Conservation (phyloP, 2,888 invertebrate genomes). For the Drosophila neotestacea region DNA sequence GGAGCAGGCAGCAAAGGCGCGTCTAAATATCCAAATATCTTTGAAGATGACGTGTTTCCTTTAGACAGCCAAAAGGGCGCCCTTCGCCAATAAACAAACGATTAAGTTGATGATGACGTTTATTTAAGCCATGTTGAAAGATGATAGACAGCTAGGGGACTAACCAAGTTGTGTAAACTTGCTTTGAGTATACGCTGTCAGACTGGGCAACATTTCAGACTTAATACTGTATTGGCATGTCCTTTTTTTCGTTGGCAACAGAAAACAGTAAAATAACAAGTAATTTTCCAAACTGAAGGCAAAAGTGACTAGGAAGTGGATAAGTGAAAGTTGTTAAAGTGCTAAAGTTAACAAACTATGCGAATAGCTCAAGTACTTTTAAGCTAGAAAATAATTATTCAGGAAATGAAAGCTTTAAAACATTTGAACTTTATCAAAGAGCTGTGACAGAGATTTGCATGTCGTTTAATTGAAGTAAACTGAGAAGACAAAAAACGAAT, state of each 20-base stretch:
- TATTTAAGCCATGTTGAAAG: slow-evolving; percentile 11
- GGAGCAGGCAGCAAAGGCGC: slow-evolving; percentile 21
- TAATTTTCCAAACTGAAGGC: slow-evolving; percentile 1
- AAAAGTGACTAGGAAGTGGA: slow-evolving; percentile 13
- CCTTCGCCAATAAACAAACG: slow-evolving; percentile 8
- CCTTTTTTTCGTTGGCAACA: not conserved
- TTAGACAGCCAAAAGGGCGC: slow-evolving; percentile 58
- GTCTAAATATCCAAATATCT: slow-evolving; percentile 16
- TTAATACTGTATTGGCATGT: slow-evolving; percentile 17
- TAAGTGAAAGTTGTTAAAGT: slow-evolving; percentile 12
- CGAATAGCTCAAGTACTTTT: not conserved
- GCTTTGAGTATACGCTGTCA: slow-evolving; percentile 5
- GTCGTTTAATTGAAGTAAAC: not conserved
- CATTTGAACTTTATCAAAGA: not conserved
- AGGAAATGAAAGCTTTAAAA: slow-evolving; percentile 20
- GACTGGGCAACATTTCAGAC: slow-evolving; percentile 3
- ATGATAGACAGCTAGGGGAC: slow-evolving; percentile 31
- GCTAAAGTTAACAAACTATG: not conserved
- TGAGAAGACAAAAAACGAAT: not conserved
- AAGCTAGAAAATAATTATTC: slow-evolving; percentile 13
- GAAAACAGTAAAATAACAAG: slow-evolving; percentile 4
- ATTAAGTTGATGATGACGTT: slow-evolving; percentile 38
- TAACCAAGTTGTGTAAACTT: slow-evolving; percentile 11
- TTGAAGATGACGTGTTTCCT: slow-evolving; percentile 51
- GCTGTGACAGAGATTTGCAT: not conserved